These are phyloP conservation scores for Muscicapa adusta DNA, from an alignment of 2,113 vertebrate genomes.

Conservation along the genomic window DNA sequence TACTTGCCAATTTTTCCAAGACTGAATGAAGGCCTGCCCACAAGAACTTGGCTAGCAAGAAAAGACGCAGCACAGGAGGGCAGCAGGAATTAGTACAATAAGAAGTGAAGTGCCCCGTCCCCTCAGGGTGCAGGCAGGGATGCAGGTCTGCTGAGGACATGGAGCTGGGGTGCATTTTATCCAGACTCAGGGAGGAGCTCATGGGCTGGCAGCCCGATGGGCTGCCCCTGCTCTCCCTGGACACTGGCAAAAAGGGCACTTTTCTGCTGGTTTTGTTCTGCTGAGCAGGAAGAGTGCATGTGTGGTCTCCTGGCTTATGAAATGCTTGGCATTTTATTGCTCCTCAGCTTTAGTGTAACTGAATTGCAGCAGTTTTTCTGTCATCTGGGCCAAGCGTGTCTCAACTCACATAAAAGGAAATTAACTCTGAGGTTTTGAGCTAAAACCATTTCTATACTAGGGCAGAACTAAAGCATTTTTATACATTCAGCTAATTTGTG, in stretches of 20 bases:
- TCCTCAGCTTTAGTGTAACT: background rate
- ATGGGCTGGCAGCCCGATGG: fast-evolving
- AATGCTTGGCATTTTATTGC: background rate
- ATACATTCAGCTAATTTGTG: background rate
- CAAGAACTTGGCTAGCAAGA: background rate
- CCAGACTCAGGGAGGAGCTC: fast-evolving
- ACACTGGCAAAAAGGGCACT: background rate
- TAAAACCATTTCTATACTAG: background rate
- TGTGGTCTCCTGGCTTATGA: slow-evolving; percentile 3
- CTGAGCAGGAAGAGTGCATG: background rate
- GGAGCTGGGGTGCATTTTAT: fast-evolving
- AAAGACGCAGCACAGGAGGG: background rate
- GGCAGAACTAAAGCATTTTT: background rate
- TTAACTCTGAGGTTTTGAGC: background rate
- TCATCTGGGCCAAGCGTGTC: background rate
- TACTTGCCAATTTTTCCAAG: background rate
- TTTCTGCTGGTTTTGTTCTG: background rate
- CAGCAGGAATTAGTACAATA: background rate
- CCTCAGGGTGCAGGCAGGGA: background rate
- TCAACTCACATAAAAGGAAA: background rate
- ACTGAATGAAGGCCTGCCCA: background rate
- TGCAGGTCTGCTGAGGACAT: background rate
- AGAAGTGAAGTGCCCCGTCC: background rate
- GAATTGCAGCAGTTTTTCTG: slow-evolving; percentile 9
- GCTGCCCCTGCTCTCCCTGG: background rate